Evolutionary conservation across 2,113 vertebrate species (phyloP).

Genomic region (Ameiurus melas): DNA sequence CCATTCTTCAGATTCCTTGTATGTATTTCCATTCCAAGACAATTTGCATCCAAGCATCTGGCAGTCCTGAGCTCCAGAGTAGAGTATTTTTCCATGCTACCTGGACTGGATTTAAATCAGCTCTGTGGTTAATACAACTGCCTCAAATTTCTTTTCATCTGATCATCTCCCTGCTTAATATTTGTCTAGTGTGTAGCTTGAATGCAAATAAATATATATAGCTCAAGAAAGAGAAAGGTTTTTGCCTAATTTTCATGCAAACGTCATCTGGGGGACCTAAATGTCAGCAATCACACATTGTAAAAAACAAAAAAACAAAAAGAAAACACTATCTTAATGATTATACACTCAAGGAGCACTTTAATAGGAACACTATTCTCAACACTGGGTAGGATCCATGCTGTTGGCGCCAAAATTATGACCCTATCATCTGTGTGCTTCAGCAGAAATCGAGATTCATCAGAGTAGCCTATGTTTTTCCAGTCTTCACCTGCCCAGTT

Average conservation of each 20-base stretch:
- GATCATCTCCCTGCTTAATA: neutral
- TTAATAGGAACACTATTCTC: neutral
- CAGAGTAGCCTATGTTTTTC: neutral
- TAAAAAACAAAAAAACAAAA: neutral
- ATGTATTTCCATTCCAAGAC: conserved; percentile 39
- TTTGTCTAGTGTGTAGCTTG: neutral
- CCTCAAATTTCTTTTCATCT: neutral
- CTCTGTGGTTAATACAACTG: neutral
- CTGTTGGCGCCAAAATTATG: neutral
- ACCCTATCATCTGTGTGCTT: neutral
- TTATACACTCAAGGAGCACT: neutral
- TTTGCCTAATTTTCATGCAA: neutral
- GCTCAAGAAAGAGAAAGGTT: neutral
- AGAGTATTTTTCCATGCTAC: conserved; percentile 34
- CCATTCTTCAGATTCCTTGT: conserved; percentile 43
- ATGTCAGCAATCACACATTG: neutral
- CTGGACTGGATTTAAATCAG: conserved; percentile 29
- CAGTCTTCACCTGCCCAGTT: neutral
- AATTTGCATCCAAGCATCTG: conserved; percentile 18
- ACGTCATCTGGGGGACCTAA: neutral
- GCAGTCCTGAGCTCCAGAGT: conserved; percentile 14
- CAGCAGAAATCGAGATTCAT: neutral
- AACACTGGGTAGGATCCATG: neutral
- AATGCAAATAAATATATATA: neutral
- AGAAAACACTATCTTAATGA: neutral